A percentile compares a stretch with the other conserved stretches of the same genome.
phyloP scores from a whole-genome alignment of 2,797 vertebrate genomes.

The Rhodeus uyekii region DNA sequence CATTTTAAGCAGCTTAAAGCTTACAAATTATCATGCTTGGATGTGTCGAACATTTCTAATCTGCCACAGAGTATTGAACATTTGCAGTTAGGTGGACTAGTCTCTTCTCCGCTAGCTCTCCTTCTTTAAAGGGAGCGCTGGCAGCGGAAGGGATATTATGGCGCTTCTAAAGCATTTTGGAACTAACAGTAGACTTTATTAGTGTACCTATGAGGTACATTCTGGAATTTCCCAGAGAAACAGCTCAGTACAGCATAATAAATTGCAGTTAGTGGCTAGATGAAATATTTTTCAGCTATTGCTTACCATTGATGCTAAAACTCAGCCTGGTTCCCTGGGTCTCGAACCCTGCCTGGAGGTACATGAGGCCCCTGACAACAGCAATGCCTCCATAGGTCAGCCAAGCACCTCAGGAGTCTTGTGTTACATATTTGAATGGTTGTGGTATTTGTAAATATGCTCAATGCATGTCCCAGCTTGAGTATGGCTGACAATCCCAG shows the following conservation, averaged over 20 bases:
- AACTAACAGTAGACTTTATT: neutral
- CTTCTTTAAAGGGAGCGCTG: constrained; percentile 43
- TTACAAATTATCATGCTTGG: constrained; percentile 78
- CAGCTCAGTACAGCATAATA: neutral
- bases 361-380: constrained; percentile 29
- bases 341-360: constrained; percentile 47
- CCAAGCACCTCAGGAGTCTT: constrained; percentile 49
- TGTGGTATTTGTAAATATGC: constrained; percentile 64
- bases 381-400: constrained; percentile 50
- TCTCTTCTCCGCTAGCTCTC: constrained; percentile 56
- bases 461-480: constrained; percentile 55
- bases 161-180: constrained; percentile 5
- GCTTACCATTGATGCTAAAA: constrained; percentile 36
- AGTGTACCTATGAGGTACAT: neutral
- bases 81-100: constrained; percentile 63
- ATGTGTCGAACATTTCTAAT: constrained; percentile 81
- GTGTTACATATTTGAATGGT: constrained; percentile 62
- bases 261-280: neutral
- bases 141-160: neutral
- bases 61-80: constrained; percentile 69
- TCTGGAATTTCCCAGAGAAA: neutral
- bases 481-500: constrained; percentile 20
- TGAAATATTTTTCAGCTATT: neutral
- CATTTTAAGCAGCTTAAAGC: constrained; percentile 80
- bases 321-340: constrained; percentile 43